phyloP scores from a whole-genome alignment of 30 jellyfish, hydroid and myxozoan species.

The Aurelia aurita region DNA sequence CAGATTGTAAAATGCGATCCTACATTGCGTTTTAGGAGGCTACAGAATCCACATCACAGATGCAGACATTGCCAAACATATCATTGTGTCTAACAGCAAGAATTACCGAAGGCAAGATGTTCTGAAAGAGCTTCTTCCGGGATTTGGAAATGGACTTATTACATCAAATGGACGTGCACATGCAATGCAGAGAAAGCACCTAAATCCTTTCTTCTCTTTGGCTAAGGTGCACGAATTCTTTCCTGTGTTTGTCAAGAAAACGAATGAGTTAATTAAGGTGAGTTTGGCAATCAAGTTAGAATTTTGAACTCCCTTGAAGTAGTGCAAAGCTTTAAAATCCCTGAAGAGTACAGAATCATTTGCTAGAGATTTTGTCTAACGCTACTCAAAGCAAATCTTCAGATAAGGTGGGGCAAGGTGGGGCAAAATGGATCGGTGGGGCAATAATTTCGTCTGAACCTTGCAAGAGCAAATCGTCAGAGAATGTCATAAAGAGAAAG shows the following conservation, averaged over 20 bases:
- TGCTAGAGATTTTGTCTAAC: too few species aligned
- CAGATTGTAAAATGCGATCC: too few species aligned
- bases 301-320: too few species aligned
- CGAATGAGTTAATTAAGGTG: constrained; percentile 38
- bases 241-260: constrained; percentile 30
- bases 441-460: too few species aligned
- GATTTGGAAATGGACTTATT: constrained; percentile 59
- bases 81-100: constrained; percentile 47
- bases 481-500: too few species aligned
- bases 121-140: constrained; percentile 48
- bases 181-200: constrained; percentile 70
- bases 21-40: constrained; percentile 37
- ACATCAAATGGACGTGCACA: constrained; percentile 75
- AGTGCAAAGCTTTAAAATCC: too few species aligned
- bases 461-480: too few species aligned
- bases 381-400: too few species aligned
- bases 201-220: constrained; percentile 58
- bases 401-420: too few species aligned
- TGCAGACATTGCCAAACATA: constrained; percentile 67
- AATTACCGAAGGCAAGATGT: constrained; percentile 68
- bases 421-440: too few species aligned
- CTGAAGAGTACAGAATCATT: too few species aligned
- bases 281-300: background rate
- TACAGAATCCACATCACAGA: constrained; percentile 54
- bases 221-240: constrained; percentile 34